Evolutionary conservation across 2,797 vertebrate genomes (phyloP), one percentile per base, ranked within the genome.

Genomic region (Rhyacichthys aspro): DNA sequence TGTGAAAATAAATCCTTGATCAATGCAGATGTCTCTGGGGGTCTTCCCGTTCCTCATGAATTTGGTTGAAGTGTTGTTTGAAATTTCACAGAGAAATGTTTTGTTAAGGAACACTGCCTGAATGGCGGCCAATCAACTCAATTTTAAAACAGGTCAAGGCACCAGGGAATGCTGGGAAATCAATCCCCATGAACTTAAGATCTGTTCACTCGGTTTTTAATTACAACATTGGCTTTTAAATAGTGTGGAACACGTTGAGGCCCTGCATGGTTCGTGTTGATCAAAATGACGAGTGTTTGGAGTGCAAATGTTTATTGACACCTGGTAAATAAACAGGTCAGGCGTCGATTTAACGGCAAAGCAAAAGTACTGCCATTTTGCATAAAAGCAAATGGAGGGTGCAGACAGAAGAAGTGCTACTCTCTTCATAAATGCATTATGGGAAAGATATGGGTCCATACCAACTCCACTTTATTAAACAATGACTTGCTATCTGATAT

Each of bases 1-100:
- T 80, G 84, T 86, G 86, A 88, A 91, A 88, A 82, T 85, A 90
- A 91, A 89, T 86, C 86, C 89, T 85, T 89, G 85, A 92, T 91
- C 88, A 90, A 90, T 91, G 83, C 83, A 76, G 80, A 81, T 67
- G 82, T 89, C 89, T 86, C 86, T 55, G 38, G 86, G 42, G 75
- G 82, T 58, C 84, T 68, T 79, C 62, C 59, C 45, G 82, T 86
- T 87, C 83, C 76, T 76, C 64, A 76, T 76, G 83, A 84, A 86
- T 90, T 85, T 76, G 77, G 73, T 82, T 48, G 71, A 80, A 56
- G 73, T 75, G 68, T 82, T 86, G 88, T 87, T 86, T 90, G 85
- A 88, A 85, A 85, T 90, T 84, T 87, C 58, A 86, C 81, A 70
- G 76, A 78, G 82, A 86, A 81, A 84, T 86, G 83, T 91, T 90